A percentile compares a stretch with the other conserved stretches of the same genome.
Evolutionary conservation across 2,888 invertebrate genomes (phyloP).

Genomic region (Dynastes grantii): DNA sequence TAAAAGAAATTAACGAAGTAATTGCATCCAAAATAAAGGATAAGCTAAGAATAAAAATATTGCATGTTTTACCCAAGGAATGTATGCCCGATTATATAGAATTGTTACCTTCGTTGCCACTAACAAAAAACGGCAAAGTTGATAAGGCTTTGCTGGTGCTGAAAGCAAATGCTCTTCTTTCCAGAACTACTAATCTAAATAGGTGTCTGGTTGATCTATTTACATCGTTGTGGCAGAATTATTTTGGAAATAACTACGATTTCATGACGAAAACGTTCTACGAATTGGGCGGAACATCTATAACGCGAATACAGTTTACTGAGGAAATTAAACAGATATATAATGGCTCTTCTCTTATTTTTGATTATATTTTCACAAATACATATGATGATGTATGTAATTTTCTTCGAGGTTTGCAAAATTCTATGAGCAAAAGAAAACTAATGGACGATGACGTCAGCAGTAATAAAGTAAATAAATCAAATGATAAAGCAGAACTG

Average conservation of each 20-base stretch:
- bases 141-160: conserved; percentile 71
- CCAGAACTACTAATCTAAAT: conserved; percentile 56
- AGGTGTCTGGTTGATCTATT: conserved; percentile 60
- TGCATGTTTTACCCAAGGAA: conserved; percentile 66
- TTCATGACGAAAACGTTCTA: conserved; percentile 71
- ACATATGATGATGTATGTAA: conserved; percentile 67
- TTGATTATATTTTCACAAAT: conserved; percentile 73
- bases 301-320: conserved; percentile 78
- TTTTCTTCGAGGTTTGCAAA: conserved; percentile 64
- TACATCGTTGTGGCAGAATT: conserved; percentile 62
- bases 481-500: conserved; percentile 1
- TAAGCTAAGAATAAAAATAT: conserved; percentile 63
- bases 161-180: conserved; percentile 61
- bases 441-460: conserved; percentile 9
- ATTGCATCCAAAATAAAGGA: conserved; percentile 61
- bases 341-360: conserved; percentile 70
- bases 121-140: conserved; percentile 82
- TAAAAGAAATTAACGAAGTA: conserved; percentile 61
- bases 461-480: background rate
- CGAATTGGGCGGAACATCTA: conserved; percentile 81
- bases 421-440: conserved; percentile 60
- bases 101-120: conserved; percentile 74
- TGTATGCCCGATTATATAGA: conserved; percentile 77
- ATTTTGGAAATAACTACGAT: conserved; percentile 58
- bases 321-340: conserved; percentile 73